Conservation (phyloP, 2,113 vertebrate species). For the Ctenomys sociabilis region DNA sequence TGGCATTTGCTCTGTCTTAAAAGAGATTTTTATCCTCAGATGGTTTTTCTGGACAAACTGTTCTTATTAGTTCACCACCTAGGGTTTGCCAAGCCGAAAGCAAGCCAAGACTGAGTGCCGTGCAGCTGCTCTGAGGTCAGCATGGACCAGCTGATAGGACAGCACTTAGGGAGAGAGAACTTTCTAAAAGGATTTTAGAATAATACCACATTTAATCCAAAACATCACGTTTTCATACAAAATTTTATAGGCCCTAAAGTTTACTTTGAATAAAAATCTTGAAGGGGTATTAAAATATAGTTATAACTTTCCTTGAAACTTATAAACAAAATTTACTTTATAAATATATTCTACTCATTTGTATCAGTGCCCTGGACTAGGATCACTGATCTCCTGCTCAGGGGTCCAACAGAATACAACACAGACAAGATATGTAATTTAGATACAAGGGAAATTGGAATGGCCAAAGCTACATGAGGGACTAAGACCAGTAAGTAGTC, state of each 20-base stretch:
- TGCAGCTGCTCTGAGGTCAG: slow-evolving; percentile 7
- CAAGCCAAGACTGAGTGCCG: slow-evolving; percentile 19
- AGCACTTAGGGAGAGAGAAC: slow-evolving; percentile 44
- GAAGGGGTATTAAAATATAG: slow-evolving; percentile 15
- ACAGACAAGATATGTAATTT: not conserved
- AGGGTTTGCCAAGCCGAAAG: slow-evolving; percentile 9
- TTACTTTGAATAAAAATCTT: slow-evolving; percentile 45
- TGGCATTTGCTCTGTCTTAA: slow-evolving; percentile 44
- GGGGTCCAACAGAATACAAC: not conserved
- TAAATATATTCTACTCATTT: not conserved
- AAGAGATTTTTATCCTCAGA: not conserved
- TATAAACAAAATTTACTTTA: slow-evolving; percentile 37
- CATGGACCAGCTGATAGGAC: slow-evolving; percentile 35
- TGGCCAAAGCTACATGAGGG: not conserved
- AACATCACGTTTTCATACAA: slow-evolving; percentile 10
- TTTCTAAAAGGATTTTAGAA: slow-evolving; percentile 62
- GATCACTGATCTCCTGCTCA: not conserved
- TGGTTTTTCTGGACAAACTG: not conserved
- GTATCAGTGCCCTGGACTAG: not conserved
- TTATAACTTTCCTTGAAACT: slow-evolving; percentile 43
- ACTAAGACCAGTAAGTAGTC: not conserved
- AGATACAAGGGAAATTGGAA: not conserved
- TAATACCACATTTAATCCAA: slow-evolving; percentile 39
- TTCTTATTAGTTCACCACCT: not conserved
- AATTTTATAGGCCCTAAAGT: not conserved